Conservation (phyloP, 2,888 invertebrate genomes). For the Agonopterix subpropinquella region DNA sequence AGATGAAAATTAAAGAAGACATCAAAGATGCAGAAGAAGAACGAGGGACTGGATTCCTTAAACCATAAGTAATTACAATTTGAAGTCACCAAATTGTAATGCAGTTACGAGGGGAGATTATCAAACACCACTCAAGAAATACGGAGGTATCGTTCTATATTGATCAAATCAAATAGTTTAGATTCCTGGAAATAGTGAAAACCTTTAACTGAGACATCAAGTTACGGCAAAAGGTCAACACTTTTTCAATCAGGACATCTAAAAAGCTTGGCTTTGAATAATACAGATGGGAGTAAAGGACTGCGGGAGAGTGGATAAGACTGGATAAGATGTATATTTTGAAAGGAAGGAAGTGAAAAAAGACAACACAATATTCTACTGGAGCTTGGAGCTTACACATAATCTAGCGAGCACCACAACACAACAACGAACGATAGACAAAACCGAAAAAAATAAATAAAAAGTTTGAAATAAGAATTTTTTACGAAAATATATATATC, state of each 20-base stretch:
- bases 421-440: slow-evolving; percentile 1
- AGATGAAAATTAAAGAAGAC: slow-evolving; percentile 22
- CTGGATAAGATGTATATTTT: neutral
- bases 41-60: slow-evolving; percentile 72
- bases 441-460: neutral
- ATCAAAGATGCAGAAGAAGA: slow-evolving; percentile 57
- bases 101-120: slow-evolving; percentile 77
- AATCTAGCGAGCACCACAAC: slow-evolving; percentile 4
- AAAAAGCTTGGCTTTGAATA: slow-evolving; percentile 38
- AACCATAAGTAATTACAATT: slow-evolving; percentile 74
- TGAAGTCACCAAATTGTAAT: slow-evolving; percentile 75
- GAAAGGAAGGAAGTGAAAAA: slow-evolving; percentile 17
- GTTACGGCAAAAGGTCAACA: slow-evolving; percentile 56
- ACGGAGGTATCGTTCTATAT: slow-evolving; percentile 29
- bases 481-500: too few species aligned
- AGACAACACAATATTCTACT: slow-evolving; percentile 9
- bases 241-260: slow-evolving; percentile 19
- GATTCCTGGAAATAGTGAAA: slow-evolving; percentile 33
- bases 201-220: slow-evolving; percentile 48
- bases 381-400: neutral
- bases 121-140: slow-evolving; percentile 55
- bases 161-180: slow-evolving; percentile 37
- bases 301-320: slow-evolving; percentile 8
- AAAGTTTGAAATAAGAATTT: neutral
- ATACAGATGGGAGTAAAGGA: slow-evolving; percentile 24